These are phyloP conservation scores for Hofmannophila pseudospretella DNA, from an alignment of 2,888 invertebrate species.

Conservation along the genomic window DNA sequence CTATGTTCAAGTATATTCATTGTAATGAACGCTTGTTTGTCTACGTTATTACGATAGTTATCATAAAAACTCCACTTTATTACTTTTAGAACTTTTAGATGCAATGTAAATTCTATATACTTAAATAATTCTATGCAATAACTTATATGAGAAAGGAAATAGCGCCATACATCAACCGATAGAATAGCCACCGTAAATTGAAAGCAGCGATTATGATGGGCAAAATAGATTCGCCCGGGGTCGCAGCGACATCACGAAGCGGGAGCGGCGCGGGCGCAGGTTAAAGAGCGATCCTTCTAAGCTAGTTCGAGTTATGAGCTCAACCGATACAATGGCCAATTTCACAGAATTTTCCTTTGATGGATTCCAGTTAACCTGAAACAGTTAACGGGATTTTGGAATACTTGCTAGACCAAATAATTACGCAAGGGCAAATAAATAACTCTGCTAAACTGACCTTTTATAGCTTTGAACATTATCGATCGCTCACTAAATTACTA, in stretches of 20 bases:
- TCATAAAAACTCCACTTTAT: too few species aligned
- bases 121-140: slow-evolving; percentile 33
- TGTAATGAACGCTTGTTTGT: too few species aligned
- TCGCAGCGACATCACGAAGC: slow-evolving; percentile 71
- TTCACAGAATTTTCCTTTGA: slow-evolving; percentile 62
- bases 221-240: slow-evolving; percentile 63
- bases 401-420: slow-evolving; percentile 17
- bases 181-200: slow-evolving; percentile 70
- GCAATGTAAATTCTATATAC: too few species aligned
- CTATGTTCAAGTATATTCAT: too few species aligned
- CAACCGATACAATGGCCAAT: slow-evolving; percentile 69
- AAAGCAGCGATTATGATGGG: slow-evolving; percentile 72
- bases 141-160: slow-evolving; percentile 31
- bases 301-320: slow-evolving; percentile 61
- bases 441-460: too few species aligned
- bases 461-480: too few species aligned
- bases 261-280: slow-evolving; percentile 27
- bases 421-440: too few species aligned
- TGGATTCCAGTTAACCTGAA: slow-evolving; percentile 50
- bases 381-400: slow-evolving; percentile 45
- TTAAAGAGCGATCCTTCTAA: slow-evolving; percentile 66
- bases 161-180: slow-evolving; percentile 48
- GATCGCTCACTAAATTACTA: too few species aligned
- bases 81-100: too few species aligned
- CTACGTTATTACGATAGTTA: too few species aligned